These are phyloP conservation scores for Shinisaurus crocodilurus DNA, from an alignment of 2,113 vertebrate species.

Conservation along the genomic window DNA sequence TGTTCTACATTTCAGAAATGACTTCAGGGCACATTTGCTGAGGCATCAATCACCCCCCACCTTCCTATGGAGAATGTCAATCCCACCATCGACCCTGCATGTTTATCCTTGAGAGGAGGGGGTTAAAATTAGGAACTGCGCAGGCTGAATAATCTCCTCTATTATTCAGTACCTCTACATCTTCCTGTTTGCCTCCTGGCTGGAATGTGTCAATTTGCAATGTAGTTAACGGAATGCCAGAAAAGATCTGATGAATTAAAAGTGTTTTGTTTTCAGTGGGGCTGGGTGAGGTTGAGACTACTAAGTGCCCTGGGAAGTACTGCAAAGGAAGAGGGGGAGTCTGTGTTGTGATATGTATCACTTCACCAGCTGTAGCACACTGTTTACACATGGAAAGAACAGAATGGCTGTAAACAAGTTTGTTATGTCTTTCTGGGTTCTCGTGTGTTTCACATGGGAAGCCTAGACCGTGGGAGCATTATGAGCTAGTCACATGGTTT, in stretches of 20 bases:
- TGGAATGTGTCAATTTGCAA: not conserved
- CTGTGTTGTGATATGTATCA: no score
- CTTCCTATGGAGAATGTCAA: slow-evolving; percentile 1
- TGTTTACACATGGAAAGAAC: no score
- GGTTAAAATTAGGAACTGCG: not conserved
- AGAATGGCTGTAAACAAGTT: no score
- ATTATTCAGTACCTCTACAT: not conserved
- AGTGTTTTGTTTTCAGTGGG: not conserved
- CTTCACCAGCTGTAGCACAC: no score
- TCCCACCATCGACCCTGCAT: not conserved
- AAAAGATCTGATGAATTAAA: not conserved
- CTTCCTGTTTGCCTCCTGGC: not conserved
- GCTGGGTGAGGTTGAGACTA: not conserved
- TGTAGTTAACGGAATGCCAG: not conserved
- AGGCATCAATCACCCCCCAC: slow-evolving; percentile 50
- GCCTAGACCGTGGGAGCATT: no score
- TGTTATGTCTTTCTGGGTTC: no score
- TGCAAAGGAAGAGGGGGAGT: no score
- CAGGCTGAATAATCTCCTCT: not conserved
- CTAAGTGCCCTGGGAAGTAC: no score
- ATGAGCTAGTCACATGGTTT: no score
- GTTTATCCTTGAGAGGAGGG: not conserved
- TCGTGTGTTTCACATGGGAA: no score
- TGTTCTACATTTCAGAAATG: slow-evolving; percentile 51
- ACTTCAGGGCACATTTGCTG: slow-evolving; percentile 44